A percentile compares a stretch with the other conserved stretches of the same genome.
These are phyloP conservation scores for Ia io DNA, from an alignment of 2,113 vertebrate genomes.

Conservation along the genomic window DNA sequence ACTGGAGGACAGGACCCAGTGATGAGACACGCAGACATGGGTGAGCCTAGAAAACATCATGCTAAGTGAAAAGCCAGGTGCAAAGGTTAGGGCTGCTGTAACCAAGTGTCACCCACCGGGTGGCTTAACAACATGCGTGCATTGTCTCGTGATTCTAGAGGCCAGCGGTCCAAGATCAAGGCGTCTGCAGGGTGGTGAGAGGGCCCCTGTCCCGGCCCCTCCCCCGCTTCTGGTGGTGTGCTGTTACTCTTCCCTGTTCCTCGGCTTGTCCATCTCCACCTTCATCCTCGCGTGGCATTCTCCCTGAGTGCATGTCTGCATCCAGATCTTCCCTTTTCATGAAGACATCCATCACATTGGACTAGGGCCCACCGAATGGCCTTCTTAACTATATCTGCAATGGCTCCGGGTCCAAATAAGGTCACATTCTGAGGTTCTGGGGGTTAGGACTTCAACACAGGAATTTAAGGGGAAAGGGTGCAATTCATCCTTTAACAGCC, in stretches of 20 bases:
- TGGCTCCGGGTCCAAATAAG: neutral
- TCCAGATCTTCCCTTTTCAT: neutral
- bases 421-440: neutral
- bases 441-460: neutral
- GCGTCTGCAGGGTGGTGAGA: neutral
- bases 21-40: fast-evolving
- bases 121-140: neutral
- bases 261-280: neutral
- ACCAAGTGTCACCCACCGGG: fast-evolving
- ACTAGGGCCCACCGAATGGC: neutral
- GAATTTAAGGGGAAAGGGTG: neutral
- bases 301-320: fast-evolving
- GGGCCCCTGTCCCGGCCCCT: neutral
- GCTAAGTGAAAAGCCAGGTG: neutral
- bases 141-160: fast-evolving
- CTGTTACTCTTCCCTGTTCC: neutral
- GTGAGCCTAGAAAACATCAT: neutral
- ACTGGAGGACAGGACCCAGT: neutral
- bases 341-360: neutral
- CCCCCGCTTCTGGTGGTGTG: neutral
- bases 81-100: fast-evolving
- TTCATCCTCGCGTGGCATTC: fast-evolving
- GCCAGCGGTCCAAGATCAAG: neutral
- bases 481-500: neutral
- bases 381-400: neutral